Evolutionary conservation across 2,113 vertebrate genomes (phyloP), one percentile per base, ranked within the genome.

Genomic region (Paracanthobrama guichenoti): DNA sequence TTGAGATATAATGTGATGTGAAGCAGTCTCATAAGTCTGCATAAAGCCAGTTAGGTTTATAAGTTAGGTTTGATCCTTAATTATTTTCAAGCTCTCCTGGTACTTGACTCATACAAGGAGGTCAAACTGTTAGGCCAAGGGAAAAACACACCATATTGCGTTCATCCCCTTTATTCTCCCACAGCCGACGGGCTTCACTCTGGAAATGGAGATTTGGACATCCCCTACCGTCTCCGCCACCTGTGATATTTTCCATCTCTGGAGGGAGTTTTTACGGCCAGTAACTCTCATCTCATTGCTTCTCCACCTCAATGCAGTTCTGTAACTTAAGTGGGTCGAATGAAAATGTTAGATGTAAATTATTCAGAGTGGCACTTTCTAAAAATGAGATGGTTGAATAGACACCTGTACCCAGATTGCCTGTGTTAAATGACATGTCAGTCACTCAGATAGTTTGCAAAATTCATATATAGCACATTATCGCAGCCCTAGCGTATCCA

Each of bases 31-130:
- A 10, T 18, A 53, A 11, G 46, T 75, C 53, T n/a, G 31, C 53
- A 24, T 59, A 50, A 67, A 28, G 66, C 64, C 48, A 39, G 14
- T 28, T 59, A 31, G 57, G 57, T 60, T 77, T 76, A 69, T 24
- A 48, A 83, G 74, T 86, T 55, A 75, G 46, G 71, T 86, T 88
- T 88, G 79, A 86, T 83, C 79, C 86, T 86, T 90, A 90, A 90
- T 90, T 90, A 90, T 88, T 86, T 87, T 87, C 84, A 84, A 88
- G 87, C 87, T 88, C 87, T 86, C 86, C 85, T 85, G 87, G 89
- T 86, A 87, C 50, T 87, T 88, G 89, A 90, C 89, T 87, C 82
- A 74, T 82, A 84, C 73, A 84, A 84, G 79, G 84, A 88, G 89
- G 89, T 90, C 89, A 88, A 88, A 87, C 79, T 84, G 82, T 81